phyloP scores from a whole-genome alignment of 2,888 invertebrate species.

The Platycnemis pennipes region DNA sequence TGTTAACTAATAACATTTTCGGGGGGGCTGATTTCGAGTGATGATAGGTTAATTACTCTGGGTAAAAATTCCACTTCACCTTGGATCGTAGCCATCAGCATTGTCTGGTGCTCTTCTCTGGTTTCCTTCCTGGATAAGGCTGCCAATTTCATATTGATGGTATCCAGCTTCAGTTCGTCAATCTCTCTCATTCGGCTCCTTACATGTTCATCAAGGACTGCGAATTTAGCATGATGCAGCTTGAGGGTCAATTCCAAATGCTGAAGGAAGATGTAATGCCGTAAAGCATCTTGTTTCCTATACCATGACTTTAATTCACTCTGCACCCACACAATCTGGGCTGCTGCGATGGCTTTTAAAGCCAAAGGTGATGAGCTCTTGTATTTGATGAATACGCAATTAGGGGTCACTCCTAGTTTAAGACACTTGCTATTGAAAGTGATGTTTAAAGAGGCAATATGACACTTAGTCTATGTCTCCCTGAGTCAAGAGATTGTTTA shows the following conservation, averaged over 20 bases:
- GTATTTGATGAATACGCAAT: not conserved
- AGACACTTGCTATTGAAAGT: not conserved
- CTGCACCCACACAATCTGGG: not conserved
- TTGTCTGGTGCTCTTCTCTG: no score
- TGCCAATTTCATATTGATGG: no score
- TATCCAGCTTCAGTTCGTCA: no score
- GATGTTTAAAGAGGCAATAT: not conserved
- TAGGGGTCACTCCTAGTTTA: not conserved
- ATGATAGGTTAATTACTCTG: no score
- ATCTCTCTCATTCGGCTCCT: no score
- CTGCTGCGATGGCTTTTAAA: not conserved
- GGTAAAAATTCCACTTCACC: no score
- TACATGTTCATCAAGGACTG: no score
- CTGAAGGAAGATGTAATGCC: not conserved
- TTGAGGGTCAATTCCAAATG: not conserved
- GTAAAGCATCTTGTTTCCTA: not conserved
- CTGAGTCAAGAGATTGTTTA: no score
- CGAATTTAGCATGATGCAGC: not conserved
- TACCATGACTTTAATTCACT: not conserved
- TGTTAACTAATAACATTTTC: no score
- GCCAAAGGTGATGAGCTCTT: not conserved
- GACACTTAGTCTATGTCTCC: not conserved
- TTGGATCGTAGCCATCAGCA: no score
- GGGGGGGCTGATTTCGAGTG: no score
- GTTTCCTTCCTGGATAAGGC: no score